Conservation (phyloP, 2,113 vertebrate species). For the Candoia aspera region DNA sequence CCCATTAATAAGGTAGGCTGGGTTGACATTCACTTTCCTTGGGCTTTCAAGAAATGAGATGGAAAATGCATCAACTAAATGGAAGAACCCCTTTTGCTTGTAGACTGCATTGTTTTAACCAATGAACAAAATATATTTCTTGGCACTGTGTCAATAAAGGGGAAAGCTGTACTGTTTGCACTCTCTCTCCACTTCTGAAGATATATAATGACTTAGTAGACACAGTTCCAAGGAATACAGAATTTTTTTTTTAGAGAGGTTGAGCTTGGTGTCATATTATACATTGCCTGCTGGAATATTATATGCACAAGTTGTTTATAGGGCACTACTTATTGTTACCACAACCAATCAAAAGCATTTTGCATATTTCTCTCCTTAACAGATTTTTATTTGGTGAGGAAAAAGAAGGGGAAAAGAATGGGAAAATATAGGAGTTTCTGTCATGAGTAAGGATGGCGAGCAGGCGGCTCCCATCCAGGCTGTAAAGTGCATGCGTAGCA, state of each 20-base stretch:
- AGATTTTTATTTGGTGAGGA: neutral
- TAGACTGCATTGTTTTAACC: constrained; percentile 8
- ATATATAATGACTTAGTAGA: neutral
- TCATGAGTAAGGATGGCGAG: no score
- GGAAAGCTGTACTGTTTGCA: neutral
- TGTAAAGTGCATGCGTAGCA: no score
- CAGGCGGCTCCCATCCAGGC: no score
- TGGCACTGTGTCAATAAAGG: neutral
- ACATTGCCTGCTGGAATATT: neutral
- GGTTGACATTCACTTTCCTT: constrained; percentile 1
- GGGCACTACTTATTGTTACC: neutral
- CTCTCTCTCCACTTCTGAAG: no score
- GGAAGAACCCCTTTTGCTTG: neutral
- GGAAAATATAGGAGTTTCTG: no score
- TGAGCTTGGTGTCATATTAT: neutral
- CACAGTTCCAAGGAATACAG: neutral
- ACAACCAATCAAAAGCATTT: neutral
- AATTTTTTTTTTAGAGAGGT: neutral
- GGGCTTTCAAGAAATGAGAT: constrained; percentile 14
- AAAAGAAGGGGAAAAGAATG: neutral
- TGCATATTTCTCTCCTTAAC: neutral
- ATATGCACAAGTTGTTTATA: neutral
- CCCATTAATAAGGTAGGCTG: constrained; percentile 11
- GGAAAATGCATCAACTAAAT: constrained; percentile 3
- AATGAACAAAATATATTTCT: neutral